Evolutionary conservation across 2,888 invertebrate genomes (phyloP).

Genomic region (Lissonota sp.): DNA sequence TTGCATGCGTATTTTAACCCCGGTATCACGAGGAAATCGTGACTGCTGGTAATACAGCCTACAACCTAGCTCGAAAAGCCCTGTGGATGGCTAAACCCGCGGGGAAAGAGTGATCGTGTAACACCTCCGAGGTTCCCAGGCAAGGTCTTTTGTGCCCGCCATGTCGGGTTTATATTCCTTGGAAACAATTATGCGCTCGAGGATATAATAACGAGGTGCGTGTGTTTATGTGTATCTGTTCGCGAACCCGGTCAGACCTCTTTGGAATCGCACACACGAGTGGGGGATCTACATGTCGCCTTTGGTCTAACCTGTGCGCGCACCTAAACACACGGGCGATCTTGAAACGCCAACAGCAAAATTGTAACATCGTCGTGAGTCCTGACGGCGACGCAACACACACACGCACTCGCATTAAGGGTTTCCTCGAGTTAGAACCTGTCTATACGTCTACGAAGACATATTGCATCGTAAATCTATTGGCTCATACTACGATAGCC

Average conservation of each 20-base stretch:
- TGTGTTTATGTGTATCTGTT: constrained; percentile 6
- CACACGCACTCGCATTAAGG: constrained; percentile 29
- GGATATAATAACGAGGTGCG: constrained; percentile 77
- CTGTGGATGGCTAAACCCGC: constrained; percentile 65
- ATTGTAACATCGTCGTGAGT: constrained; percentile 35
- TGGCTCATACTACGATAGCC: no score
- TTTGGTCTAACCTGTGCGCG: no score
- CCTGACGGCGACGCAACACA: constrained; percentile 43
- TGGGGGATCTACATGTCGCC: no score
- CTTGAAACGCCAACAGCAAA: constrained; percentile 37
- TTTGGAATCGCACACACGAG: constrained; percentile 71
- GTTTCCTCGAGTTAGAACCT: constrained; percentile 57
- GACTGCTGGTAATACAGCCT: constrained; percentile 73
- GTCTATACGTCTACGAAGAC: constrained; percentile 70
- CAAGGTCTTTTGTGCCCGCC: constrained; percentile 75
- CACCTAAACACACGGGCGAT: constrained; percentile 18
- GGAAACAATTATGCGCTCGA: constrained; percentile 80
- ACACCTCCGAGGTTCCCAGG: constrained; percentile 79
- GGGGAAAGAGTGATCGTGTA: constrained; percentile 51
- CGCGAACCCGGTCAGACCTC: constrained; percentile 56
- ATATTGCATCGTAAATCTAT: constrained; percentile 81
- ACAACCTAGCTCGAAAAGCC: constrained; percentile 70
- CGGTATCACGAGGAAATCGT: constrained; percentile 68
- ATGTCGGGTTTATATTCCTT: constrained; percentile 74
- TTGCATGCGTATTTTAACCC: not conserved